These are phyloP conservation scores for Lampropteryx suffumata DNA, from an alignment of 2,888 invertebrate genomes.

Conservation along the genomic window DNA sequence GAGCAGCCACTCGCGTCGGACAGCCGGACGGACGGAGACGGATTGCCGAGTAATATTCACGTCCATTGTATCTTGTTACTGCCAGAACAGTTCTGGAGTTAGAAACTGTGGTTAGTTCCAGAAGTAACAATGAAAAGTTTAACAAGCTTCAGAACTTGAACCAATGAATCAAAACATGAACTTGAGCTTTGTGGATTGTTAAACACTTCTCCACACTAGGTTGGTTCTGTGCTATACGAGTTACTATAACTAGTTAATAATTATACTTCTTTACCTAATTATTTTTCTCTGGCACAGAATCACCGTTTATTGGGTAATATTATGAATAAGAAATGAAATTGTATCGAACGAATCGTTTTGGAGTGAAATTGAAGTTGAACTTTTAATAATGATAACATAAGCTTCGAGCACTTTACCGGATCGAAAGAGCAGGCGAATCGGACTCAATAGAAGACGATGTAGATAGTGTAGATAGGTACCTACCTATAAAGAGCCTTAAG, in stretches of 20 bases:
- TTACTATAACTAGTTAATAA: no score
- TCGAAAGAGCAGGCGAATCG: constrained; percentile 3
- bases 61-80: constrained; percentile 28
- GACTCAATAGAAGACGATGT: neutral
- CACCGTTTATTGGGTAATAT: no score
- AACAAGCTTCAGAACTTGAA: neutral
- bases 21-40: constrained; percentile 42
- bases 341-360: no score
- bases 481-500: neutral
- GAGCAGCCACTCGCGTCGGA: constrained; percentile 15
- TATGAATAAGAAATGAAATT: no score
- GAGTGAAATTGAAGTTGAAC: no score
- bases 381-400: neutral
- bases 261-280: no score
- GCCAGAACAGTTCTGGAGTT: neutral
- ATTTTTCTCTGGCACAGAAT: no score
- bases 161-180: neutral
- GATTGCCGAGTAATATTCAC: constrained; percentile 40
- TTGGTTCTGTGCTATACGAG: no score
- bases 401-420: constrained; percentile 3
- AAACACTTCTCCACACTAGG: no score
- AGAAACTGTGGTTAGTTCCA: neutral
- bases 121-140: neutral
- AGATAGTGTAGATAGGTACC: neutral
- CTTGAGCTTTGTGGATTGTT: no score